Evolutionary conservation across 2,113 vertebrate genomes (phyloP), one percentile per base, ranked within the genome.

Genomic region (Lutjanus erythropterus): DNA sequence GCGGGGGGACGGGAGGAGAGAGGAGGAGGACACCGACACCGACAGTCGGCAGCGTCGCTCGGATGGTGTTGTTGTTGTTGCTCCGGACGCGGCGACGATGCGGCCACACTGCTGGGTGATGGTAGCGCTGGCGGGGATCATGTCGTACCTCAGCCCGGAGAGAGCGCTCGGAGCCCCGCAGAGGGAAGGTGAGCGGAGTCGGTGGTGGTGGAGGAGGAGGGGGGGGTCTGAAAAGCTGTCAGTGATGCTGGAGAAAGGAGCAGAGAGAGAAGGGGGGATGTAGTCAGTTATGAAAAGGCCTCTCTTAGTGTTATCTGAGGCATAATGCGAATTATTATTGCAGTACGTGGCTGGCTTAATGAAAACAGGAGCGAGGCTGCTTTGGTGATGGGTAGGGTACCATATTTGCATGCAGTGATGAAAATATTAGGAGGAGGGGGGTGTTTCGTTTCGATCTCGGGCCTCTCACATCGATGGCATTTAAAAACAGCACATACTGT

Each of bases 121-220:
- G 93, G 93, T 96, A 60, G 93, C 92, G 88, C 87, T 96, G 89
- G 95, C 94, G 91, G 95, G 91, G 92, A 92, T 94, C 87, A 94
- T 96, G 95, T 95, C 95, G 83, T 95, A 94, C 94, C 93, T 96
- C 87, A 95, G 94, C 94, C 95, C 96, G 76, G 95, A 96, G 88
- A 95, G 94, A 94, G 95, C 95, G 71, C 95, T 97, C 83, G 97
- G 96, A 93, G 96, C 96, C 88, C 97, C 97, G 91, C 95, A 96
- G 94, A 95, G 96, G 89, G 96, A 96, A 92, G 97, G 97, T 97
- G 95, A 97, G 96, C 87, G 49, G 79, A 75, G 88, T 50, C 74
- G 88, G 79, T 42, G 75, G 69, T 27, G 53, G 47, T 58, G 75
- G 72, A 10, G 67, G 61, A 27, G 82, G 67, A 49, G 56, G 59